Evolutionary conservation across 2,888 invertebrate genomes (phyloP).

Genomic region (Standfussiana lucernea): DNA sequence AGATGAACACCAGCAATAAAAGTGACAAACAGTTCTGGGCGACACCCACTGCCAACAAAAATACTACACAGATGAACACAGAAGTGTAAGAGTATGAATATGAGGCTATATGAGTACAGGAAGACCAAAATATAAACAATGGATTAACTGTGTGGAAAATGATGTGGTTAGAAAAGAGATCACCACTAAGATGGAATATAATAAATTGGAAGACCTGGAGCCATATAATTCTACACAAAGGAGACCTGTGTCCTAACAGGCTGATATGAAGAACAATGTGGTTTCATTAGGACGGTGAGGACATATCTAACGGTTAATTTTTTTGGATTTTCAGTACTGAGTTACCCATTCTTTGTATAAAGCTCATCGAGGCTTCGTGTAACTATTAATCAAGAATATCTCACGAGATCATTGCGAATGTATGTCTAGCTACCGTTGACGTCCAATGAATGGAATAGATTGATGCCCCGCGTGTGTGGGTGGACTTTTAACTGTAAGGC

Average conservation of each 20-base stretch:
- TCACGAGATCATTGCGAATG: slow-evolving; percentile 15
- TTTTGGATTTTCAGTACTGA: not conserved
- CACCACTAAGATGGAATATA: too few relatives aligned
- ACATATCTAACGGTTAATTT: not conserved
- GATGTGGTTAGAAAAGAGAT: too few relatives aligned
- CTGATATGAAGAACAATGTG: not conserved
- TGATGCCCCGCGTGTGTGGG: slow-evolving; percentile 29
- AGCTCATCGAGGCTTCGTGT: not conserved
- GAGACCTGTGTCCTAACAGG: not conserved
- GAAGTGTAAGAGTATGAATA: slow-evolving; percentile 22
- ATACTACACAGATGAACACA: slow-evolving; percentile 16
- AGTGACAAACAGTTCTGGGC: slow-evolving; percentile 63
- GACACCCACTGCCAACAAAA: slow-evolving; percentile 51
- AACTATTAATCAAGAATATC: slow-evolving; percentile 11
- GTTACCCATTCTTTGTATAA: not conserved
- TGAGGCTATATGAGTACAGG: not conserved
- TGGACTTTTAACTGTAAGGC: slow-evolving; percentile 13
- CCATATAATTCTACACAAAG: not conserved
- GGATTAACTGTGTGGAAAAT: too few relatives aligned
- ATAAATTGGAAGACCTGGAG: not conserved
- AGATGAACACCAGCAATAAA: slow-evolving; percentile 69
- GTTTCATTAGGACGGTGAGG: not conserved
- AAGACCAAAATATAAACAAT: not conserved
- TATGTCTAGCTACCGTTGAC: slow-evolving; percentile 21
- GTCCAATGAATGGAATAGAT: slow-evolving; percentile 25